Conservation (phyloP, 2,797 vertebrate genomes). For the Pipistrellus nathusii region DNA sequence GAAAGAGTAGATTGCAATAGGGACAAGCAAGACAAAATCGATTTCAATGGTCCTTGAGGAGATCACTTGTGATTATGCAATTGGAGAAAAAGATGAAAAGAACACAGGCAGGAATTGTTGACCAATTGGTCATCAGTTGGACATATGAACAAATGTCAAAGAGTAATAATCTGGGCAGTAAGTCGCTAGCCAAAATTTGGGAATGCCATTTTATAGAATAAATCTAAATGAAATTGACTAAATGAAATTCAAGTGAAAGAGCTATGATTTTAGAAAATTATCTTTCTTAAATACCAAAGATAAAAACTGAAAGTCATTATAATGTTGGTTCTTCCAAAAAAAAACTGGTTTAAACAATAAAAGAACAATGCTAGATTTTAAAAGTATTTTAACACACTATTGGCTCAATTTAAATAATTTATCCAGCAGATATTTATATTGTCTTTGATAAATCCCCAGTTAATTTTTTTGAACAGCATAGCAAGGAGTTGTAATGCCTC, state of each 20-base stretch:
- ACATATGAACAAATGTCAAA: too few species aligned
- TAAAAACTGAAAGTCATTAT: neutral
- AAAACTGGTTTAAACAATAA: neutral
- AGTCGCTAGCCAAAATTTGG: neutral
- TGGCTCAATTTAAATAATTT: conserved; percentile 20
- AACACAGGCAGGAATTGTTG: neutral
- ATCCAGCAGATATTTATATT: neutral
- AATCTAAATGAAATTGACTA: neutral
- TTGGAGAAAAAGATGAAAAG: too few species aligned
- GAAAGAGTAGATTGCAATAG: neutral
- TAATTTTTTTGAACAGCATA: neutral
- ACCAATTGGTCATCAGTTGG: neutral
- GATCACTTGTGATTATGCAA: neutral
- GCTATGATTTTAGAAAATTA: neutral
- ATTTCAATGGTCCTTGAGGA: neutral
- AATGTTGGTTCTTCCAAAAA: neutral
- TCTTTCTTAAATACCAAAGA: neutral
- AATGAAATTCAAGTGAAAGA: neutral
- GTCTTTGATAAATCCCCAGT: neutral
- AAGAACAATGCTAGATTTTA: neutral
- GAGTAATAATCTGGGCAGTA: neutral
- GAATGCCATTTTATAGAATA: neutral
- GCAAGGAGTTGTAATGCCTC: neutral
- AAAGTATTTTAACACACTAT: neutral
- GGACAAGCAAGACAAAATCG: neutral